phyloP scores from a whole-genome alignment of 2,888 invertebrate genomes.

The Chymomyza caudatula region DNA sequence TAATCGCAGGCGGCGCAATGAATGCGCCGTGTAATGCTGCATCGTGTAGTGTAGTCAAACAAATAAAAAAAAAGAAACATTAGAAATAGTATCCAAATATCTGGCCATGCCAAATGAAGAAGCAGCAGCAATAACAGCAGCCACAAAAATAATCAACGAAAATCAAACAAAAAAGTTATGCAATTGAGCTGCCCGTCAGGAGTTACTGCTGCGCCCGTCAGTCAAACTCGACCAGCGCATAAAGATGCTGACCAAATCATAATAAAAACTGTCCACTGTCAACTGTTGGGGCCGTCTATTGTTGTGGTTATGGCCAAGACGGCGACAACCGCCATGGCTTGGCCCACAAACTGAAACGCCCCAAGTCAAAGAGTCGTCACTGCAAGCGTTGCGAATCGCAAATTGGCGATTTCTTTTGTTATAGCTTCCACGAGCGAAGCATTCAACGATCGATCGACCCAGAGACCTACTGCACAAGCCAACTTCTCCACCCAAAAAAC shows the following conservation, averaged over 20 bases:
- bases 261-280: conserved; percentile 69
- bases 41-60: conserved; percentile 33
- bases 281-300: conserved; percentile 40
- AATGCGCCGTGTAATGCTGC: conserved; percentile 55
- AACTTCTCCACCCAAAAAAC: background rate
- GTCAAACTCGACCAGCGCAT: background rate
- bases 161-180: conserved; percentile 52
- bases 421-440: conserved; percentile 20
- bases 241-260: conserved; percentile 54
- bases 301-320: background rate
- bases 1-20: conserved; percentile 59
- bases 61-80: background rate
- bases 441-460: background rate
- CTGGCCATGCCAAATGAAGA: conserved; percentile 24
- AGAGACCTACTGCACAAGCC: conserved; percentile 2
- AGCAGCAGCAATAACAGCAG: conserved; percentile 21
- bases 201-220: conserved; percentile 10
- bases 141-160: conserved; percentile 29
- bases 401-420: conserved; percentile 48
- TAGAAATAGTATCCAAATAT: background rate
- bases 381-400: conserved; percentile 62
- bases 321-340: conserved; percentile 10
- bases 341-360: conserved; percentile 52
- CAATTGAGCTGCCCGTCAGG: conserved; percentile 49
- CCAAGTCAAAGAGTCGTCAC: conserved; percentile 60